A percentile compares a stretch with the other conserved stretches of the same genome.
These are phyloP conservation scores for Falco cherrug DNA, from an alignment of 2,797 vertebrate genomes.

Conservation along the genomic window DNA sequence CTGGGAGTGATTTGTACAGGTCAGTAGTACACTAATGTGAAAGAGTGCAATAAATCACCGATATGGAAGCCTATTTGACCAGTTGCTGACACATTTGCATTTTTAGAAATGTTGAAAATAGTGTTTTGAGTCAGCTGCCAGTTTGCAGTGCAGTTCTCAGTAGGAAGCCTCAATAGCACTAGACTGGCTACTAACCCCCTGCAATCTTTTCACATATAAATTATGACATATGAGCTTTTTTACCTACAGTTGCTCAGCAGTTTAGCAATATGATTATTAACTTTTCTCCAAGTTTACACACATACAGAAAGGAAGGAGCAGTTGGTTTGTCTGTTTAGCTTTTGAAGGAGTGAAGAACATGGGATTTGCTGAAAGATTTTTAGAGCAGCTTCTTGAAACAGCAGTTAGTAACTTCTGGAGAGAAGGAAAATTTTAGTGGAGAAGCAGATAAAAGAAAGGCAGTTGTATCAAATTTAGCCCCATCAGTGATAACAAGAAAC, in stretches of 20 bases:
- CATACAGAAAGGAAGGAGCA: background rate
- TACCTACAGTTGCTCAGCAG: conserved; percentile 50
- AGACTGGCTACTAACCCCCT: conserved; percentile 25
- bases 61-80: conserved; percentile 23
- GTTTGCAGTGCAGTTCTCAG: conserved; percentile 38
- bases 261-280: background rate
- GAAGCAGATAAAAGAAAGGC: background rate
- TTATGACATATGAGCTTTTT: conserved; percentile 45
- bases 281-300: background rate
- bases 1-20: conserved; percentile 14
- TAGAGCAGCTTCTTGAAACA: background rate
- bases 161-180: conserved; percentile 5
- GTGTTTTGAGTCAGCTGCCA: conserved; percentile 40
- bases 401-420: background rate
- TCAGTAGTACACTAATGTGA: background rate
- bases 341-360: background rate
- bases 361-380: background rate
- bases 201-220: conserved; percentile 33
- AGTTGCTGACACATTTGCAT: conserved; percentile 40
- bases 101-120: conserved; percentile 49
- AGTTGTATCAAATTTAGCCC: background rate
- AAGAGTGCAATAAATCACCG: conserved; percentile 9
- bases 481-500: background rate
- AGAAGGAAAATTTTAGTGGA: background rate
- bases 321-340: background rate